These are phyloP conservation scores for Glareola pratincola DNA, from an alignment of 2,113 vertebrate genomes.

Conservation along the genomic window DNA sequence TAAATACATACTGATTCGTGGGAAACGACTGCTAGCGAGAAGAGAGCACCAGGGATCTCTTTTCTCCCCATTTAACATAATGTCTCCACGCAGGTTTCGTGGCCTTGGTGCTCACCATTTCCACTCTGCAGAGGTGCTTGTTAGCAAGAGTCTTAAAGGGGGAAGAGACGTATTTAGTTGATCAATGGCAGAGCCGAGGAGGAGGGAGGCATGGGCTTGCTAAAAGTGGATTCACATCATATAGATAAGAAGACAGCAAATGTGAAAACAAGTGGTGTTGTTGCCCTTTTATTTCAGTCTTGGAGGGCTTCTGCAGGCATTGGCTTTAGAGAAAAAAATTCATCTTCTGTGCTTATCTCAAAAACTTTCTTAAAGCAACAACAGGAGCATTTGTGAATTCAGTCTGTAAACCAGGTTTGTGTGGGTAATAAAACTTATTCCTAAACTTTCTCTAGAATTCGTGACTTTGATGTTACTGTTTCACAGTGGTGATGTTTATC, in stretches of 20 bases:
- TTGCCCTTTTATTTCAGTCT: background rate
- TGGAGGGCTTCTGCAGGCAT: background rate
- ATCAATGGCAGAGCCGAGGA: background rate
- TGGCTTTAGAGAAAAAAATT: background rate
- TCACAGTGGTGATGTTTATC: background rate
- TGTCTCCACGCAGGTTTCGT: background rate
- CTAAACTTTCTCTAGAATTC: background rate
- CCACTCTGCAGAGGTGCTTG: constrained; percentile 7
- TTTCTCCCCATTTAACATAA: background rate
- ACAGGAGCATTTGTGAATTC: background rate
- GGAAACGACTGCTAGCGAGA: background rate
- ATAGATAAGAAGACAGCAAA: background rate
- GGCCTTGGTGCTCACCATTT: background rate
- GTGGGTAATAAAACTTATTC: background rate
- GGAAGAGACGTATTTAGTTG: background rate
- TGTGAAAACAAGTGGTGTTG: background rate
- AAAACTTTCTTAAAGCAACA: background rate
- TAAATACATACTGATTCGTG: background rate
- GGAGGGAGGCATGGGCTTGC: background rate
- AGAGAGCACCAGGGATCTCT: background rate
- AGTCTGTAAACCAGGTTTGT: background rate
- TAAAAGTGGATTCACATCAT: background rate
- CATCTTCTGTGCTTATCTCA: background rate
- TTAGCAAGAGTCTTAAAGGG: background rate
- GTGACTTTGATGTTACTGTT: background rate